Conservation (phyloP, 2,113 vertebrate genomes). For the Sinosuthora webbiana region DNA sequence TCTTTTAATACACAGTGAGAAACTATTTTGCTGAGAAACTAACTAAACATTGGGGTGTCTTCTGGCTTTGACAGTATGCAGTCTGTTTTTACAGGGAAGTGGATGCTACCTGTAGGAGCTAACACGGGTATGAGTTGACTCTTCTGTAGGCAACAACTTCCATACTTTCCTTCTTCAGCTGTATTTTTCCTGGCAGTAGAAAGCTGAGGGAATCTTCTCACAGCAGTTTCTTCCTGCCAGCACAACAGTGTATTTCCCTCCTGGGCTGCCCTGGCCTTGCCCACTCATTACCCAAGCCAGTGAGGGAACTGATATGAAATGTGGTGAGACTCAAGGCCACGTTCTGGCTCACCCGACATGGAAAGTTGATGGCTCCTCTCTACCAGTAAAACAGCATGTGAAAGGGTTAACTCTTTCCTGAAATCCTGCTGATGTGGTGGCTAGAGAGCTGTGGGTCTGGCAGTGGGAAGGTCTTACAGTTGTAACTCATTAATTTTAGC, state of each 20-base stretch:
- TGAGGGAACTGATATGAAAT: not conserved
- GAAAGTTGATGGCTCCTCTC: not conserved
- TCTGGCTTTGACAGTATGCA: not conserved
- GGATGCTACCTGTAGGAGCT: not conserved
- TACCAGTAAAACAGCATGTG: accelerated
- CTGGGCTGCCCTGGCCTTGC: not conserved
- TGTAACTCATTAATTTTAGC: not conserved
- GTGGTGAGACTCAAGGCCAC: not conserved
- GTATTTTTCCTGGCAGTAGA: not conserved
- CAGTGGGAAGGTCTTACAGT: not conserved
- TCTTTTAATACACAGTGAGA: not conserved
- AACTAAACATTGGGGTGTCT: not conserved
- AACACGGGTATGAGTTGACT: not conserved
- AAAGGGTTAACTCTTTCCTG: not conserved
- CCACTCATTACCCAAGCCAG: too few relatives aligned
- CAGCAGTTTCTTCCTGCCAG: not conserved
- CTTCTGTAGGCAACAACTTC: not conserved
- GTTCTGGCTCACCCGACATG: not conserved
- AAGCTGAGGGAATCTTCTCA: not conserved
- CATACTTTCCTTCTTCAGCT: not conserved
- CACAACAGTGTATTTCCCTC: not conserved
- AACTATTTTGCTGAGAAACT: not conserved
- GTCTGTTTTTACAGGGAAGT: not conserved
- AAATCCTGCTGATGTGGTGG: not conserved
- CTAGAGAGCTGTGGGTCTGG: not conserved